Base-by-base conservation (phyloP, 1,140 invertebrate genomes). In the Probaryconus sp. region DNA sequence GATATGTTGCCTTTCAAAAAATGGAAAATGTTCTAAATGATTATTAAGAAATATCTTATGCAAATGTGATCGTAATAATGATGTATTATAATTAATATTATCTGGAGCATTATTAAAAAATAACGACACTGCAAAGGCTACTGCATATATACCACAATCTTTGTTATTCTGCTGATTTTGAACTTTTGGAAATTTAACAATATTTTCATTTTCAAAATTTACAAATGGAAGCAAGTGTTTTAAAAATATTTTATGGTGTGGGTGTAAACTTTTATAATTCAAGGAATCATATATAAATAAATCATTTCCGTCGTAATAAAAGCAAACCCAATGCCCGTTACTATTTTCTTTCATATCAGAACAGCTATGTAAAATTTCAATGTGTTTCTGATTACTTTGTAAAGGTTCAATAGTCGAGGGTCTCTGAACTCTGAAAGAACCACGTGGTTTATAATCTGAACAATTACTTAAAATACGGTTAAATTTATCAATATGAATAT, bases 141-240 rank as follows among this genome's bases (percentile, higher is more conserved):
- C 26, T 1, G 48, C 31, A 53, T n/a, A 28, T 1, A 53, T 14
- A 16, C 48, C 48, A 18, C 48, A 53, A 17, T 53, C 48, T 14
- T 21, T 5, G 13, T 10, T 10, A 38, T 53, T 53, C 5, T 0
- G 1, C 13, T 53, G 48, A 17, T 38, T 9, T 38, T 53, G 48
- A 26, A 50, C 47, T 14, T 11, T 37, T 37, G 10, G 10, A 37
- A 37, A 37, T 3, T 37, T 10, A 14, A 37, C 7, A n/a, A n/a
- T 37, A 13, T 3, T 14, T 37, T 37, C n/a, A n/a, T 37, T 37
- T 37, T 14, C 16, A 10, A 7, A 37, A 37, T 14, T 3, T 14
- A 37, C 13, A 37, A 37, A 37, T 14, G 33, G 33, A 14, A 3
- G 16, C 7, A 37, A 14, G 1, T 37, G 10, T 37, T 14, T 3